A percentile compares a stretch with the other conserved stretches of the same genome.
Evolutionary conservation across 2,888 invertebrate genomes (phyloP).

Genomic region (Rhagophthalmus giganteus): DNA sequence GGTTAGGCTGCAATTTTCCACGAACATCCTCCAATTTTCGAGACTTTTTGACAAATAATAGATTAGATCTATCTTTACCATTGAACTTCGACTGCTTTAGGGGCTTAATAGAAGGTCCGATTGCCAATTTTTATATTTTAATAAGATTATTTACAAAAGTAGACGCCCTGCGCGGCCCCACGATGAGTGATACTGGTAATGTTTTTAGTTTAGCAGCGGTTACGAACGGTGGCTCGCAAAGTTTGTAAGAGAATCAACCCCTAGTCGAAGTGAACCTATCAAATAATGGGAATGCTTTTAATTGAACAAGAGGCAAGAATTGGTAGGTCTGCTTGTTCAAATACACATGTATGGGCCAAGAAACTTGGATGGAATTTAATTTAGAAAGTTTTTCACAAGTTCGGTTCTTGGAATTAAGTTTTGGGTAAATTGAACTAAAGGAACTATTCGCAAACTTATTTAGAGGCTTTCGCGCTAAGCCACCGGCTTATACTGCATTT

Average conservation of each 20-base stretch:
- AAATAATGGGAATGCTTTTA: conserved; percentile 24
- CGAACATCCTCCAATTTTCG: background rate
- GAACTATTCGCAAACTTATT: conserved; percentile 51
- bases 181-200: conserved; percentile 6
- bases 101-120: too few species aligned
- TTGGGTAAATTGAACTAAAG: conserved; percentile 44
- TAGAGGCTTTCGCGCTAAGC: conserved; percentile 34
- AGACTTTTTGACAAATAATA: background rate
- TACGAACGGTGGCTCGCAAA: conserved; percentile 16
- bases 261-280: conserved; percentile 12
- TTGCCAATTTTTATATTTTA: too few species aligned
- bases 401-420: conserved; percentile 46
- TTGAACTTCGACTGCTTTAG: too few species aligned
- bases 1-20: too few species aligned
- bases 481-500: conserved; percentile 14
- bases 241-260: conserved; percentile 1
- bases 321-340: conserved; percentile 34
- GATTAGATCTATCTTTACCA: background rate
- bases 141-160: background rate
- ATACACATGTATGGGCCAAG: conserved; percentile 44
- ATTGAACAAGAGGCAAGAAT: conserved; percentile 37
- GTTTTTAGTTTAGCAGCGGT: conserved; percentile 15
- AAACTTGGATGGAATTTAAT: conserved; percentile 49
- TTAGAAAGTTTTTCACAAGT: conserved; percentile 50
- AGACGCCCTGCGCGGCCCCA: background rate